These are phyloP conservation scores for Proisotoma minuta DNA, from an alignment of 2,888 invertebrate genomes.

Conservation along the genomic window DNA sequence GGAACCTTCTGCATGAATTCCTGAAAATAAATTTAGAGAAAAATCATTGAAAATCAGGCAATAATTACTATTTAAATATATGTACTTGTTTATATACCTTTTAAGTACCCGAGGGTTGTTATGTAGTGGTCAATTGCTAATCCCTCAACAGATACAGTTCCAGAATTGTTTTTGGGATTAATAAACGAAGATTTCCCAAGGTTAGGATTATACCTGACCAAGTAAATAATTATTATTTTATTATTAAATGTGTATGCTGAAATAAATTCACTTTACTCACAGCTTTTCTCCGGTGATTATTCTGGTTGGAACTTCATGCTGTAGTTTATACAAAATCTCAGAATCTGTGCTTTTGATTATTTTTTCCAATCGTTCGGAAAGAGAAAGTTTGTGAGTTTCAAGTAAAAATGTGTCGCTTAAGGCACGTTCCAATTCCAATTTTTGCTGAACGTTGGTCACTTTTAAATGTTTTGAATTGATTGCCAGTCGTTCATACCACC, in stretches of 20 bases:
- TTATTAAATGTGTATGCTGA: not conserved
- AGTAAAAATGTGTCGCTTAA: constrained; percentile 51
- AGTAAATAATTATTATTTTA: constrained; percentile 3
- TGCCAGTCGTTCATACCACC: constrained; percentile 61
- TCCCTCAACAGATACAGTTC: constrained; percentile 57
- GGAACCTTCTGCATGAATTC: constrained; percentile 69
- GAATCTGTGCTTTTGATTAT: constrained; percentile 1
- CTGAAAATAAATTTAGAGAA: constrained; percentile 50
- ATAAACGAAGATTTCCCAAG: constrained; percentile 43
- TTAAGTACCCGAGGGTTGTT: constrained; percentile 52
- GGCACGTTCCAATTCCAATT: constrained; percentile 47
- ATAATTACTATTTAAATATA: not conserved
- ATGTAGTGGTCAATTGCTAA: constrained; percentile 57
- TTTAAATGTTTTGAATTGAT: constrained; percentile 58
- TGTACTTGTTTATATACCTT: constrained; percentile 49
- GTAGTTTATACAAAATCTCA: constrained; percentile 13
- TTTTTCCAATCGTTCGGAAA: constrained; percentile 50
- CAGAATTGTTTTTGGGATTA: constrained; percentile 49
- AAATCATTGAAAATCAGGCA: not conserved
- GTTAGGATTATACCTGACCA: constrained; percentile 18
- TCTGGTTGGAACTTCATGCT: constrained; percentile 47
- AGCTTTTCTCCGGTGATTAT: constrained; percentile 49
- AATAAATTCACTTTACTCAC: constrained; percentile 18
- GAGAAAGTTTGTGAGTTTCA: constrained; percentile 51
- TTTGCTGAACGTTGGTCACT: constrained; percentile 42